Evolutionary conservation across 2,797 vertebrate genomes (phyloP), one percentile per base, ranked within the genome.

Genomic region (Aulostomus chinensis): DNA sequence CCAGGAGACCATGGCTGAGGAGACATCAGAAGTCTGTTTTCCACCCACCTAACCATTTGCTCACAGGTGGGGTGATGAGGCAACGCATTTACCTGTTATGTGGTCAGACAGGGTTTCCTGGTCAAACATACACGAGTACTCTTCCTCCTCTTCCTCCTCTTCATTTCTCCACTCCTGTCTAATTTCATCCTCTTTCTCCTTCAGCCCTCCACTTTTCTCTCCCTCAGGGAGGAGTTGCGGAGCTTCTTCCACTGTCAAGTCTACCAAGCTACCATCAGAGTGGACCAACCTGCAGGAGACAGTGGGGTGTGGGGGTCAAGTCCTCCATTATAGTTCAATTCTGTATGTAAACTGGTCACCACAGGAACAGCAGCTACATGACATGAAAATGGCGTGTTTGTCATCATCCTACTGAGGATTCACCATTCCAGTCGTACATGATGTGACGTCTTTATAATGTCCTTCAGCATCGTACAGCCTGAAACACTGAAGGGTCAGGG

Each of bases 181-280:
- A 9, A 20, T 80, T 65, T 68, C 78, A 15, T 71, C 60, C n/a
- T 61, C 22, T 35, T 5, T 26, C 4, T 33, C 46, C 2, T 0
- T 48, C 20, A 42, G 45, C 5, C 5, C 25, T 10, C 3, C 13
- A 20, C 1, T 22, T 16, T 45, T 42, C 33, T 68, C 41, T 1
- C 42, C 46, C 35, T 65, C 36, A 8, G 26, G 13, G 5, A 18
- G 15, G 3, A 51, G 10, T 13, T 87, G 31, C 6, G 88, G 82
- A 49, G 92, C 76, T 68, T 91, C 93, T 68, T 91, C 81, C 88
- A 94, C 84, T 28, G 94, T 90, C 35, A 98, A 71, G 66, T 98
- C 96, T 0, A 92, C 92, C 25, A 98, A 88, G 81, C 96, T 98
- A 42, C 94, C 95, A 2, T 98, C 95, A 32, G 94, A 93, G 66